Evolutionary conservation across 1,140 invertebrate genomes (phyloP).

Genomic region (Orius laevigatus): DNA sequence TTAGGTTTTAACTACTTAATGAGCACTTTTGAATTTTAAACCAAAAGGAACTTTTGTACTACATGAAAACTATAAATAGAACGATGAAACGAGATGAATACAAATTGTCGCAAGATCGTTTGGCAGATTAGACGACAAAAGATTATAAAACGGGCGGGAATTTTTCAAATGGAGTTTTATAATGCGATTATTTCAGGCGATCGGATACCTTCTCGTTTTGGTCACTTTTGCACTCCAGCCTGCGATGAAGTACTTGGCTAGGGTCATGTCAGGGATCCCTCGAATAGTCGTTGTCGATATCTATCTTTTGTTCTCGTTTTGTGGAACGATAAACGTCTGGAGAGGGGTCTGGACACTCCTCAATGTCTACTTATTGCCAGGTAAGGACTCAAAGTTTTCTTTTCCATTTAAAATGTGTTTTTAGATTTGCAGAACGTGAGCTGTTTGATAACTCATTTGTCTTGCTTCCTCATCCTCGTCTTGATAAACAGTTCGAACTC

Average conservation of each 20-base stretch:
- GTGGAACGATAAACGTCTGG: slow-evolving; percentile 75
- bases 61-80: background rate
- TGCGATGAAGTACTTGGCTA: slow-evolving; percentile 46
- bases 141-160: too few relatives aligned
- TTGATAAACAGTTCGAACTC: slow-evolving; percentile 71
- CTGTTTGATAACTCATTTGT: slow-evolving; percentile 56
- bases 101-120: background rate
- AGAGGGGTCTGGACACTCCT: slow-evolving; percentile 65
- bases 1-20: too few relatives aligned
- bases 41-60: too few relatives aligned
- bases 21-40: too few relatives aligned
- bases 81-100: background rate
- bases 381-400: slow-evolving; percentile 24
- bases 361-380: slow-evolving; percentile 61
- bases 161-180: background rate
- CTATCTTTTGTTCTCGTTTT: slow-evolving; percentile 56
- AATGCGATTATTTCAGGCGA: slow-evolving; percentile 43
- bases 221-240: slow-evolving; percentile 57
- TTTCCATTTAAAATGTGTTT: slow-evolving; percentile 15
- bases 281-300: slow-evolving; percentile 52
- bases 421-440: slow-evolving; percentile 49
- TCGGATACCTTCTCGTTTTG: slow-evolving; percentile 54
- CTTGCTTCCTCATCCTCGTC: slow-evolving; percentile 54
- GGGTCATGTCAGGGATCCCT: slow-evolving; percentile 41
- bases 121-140: background rate